Conservation (phyloP, 2,888 invertebrate species). For the Galerucella calmariensis region DNA sequence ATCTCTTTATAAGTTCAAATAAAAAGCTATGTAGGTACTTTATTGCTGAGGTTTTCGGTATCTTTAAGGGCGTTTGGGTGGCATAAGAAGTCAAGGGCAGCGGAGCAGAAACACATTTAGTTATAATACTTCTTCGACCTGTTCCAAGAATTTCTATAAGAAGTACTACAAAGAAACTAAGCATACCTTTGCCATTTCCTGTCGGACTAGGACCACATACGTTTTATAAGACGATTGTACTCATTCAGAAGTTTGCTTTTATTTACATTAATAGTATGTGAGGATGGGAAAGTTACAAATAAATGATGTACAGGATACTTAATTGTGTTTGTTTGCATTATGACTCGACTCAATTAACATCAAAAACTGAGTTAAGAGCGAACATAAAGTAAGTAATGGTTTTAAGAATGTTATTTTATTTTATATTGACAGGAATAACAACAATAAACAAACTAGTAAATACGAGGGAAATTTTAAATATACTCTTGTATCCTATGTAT, state of each 20-base stretch:
- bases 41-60: slow-evolving; percentile 44
- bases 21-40: slow-evolving; percentile 38
- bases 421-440: too few relatives aligned
- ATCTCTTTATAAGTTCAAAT: slow-evolving; percentile 39
- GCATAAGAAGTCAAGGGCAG: slow-evolving; percentile 46
- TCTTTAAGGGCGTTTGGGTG: slow-evolving; percentile 46
- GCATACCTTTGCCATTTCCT: slow-evolving; percentile 46
- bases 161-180: slow-evolving; percentile 43
- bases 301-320: background rate
- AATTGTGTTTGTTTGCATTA: background rate
- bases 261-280: slow-evolving; percentile 27
- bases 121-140: slow-evolving; percentile 45
- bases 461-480: too few relatives aligned
- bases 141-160: slow-evolving; percentile 44
- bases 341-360: too few relatives aligned
- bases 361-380: too few relatives aligned
- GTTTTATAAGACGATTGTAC: slow-evolving; percentile 26
- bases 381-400: too few relatives aligned
- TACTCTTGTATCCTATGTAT: too few relatives aligned
- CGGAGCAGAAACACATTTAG: slow-evolving; percentile 45
- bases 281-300: background rate
- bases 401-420: too few relatives aligned
- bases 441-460: too few relatives aligned
- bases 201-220: slow-evolving; percentile 45
- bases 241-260: slow-evolving; percentile 24